Conservation (phyloP, 1,140 invertebrate genomes). For the Caenorhabditis brenneri region DNA sequence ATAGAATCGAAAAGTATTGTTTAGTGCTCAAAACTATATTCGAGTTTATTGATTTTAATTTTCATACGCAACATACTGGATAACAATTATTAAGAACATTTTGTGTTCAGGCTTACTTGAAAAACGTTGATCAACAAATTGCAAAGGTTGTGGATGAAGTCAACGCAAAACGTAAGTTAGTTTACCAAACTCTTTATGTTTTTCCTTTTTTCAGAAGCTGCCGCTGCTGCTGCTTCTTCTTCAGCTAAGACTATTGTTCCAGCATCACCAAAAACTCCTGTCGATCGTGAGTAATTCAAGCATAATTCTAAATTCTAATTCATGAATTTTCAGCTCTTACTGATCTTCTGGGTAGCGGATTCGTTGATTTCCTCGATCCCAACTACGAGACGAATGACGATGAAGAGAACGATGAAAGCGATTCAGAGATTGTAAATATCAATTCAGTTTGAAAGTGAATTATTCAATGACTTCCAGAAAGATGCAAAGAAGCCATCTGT, state of each 20-base stretch:
- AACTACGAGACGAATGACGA: conserved; percentile 41
- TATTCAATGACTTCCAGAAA: neutral
- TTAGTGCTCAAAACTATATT: no score
- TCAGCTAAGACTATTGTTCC: neutral
- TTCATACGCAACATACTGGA: no score
- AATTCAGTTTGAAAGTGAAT: neutral
- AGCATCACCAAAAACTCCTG: neutral
- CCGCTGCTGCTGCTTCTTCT: neutral
- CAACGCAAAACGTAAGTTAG: neutral
- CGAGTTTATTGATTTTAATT: no score
- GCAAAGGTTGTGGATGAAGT: conserved; percentile 29
- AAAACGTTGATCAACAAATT: conserved; percentile 19
- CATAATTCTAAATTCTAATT: neutral
- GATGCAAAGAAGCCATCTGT: neutral
- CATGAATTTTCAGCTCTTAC: neutral
- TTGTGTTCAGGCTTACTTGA: neutral
- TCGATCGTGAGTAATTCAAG: neutral
- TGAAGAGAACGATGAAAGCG: neutral
- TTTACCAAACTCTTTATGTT: neutral
- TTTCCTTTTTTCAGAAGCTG: neutral
- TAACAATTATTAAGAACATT: no score
- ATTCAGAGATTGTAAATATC: neutral
- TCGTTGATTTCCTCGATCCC: conserved; percentile 33
- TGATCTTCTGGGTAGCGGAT: conserved; percentile 27
- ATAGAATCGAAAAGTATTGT: no score